Percentiles rank a stretch among this genome's conserved stretches.
These are phyloP conservation scores for Tigriopus californicus DNA, from an alignment of 2,888 invertebrate genomes.

Conservation along the genomic window DNA sequence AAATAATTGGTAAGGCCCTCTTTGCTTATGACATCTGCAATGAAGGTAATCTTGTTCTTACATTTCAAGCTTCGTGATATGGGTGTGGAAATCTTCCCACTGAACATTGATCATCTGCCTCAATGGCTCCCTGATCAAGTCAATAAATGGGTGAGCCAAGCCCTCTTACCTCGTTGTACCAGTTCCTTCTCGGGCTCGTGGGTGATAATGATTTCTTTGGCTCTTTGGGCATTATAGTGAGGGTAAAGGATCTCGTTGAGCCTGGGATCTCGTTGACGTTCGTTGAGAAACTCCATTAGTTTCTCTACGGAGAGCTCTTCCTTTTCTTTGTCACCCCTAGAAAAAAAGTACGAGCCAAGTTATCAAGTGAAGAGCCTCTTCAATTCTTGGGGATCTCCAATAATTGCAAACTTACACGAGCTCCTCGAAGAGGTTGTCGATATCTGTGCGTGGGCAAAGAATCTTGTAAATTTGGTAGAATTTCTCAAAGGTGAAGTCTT, in stretches of 20 bases:
- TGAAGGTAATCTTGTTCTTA: not conserved
- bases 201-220: conserved; percentile 76
- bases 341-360: not conserved
- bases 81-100: too few species aligned
- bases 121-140: too few species aligned
- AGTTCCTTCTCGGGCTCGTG: conserved; percentile 66
- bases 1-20: conserved; percentile 94
- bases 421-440: conserved; percentile 85
- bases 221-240: conserved; percentile 81
- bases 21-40: conserved; percentile 42
- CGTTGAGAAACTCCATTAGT: conserved; percentile 68
- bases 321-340: not conserved
- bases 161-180: not conserved
- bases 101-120: too few species aligned
- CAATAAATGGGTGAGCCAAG: too few species aligned
- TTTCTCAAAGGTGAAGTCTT: conserved; percentile 91
- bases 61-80: not conserved
- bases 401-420: conserved; percentile 47
- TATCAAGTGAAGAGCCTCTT: not conserved
- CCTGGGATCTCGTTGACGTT: conserved; percentile 90
- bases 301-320: not conserved
- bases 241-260: conserved; percentile 97
- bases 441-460: conserved; percentile 95
- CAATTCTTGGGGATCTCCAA: too few species aligned
- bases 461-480: conserved; percentile 96